phyloP scores from a whole-genome alignment of 2,888 invertebrate species.

The Agriopis marginaria region DNA sequence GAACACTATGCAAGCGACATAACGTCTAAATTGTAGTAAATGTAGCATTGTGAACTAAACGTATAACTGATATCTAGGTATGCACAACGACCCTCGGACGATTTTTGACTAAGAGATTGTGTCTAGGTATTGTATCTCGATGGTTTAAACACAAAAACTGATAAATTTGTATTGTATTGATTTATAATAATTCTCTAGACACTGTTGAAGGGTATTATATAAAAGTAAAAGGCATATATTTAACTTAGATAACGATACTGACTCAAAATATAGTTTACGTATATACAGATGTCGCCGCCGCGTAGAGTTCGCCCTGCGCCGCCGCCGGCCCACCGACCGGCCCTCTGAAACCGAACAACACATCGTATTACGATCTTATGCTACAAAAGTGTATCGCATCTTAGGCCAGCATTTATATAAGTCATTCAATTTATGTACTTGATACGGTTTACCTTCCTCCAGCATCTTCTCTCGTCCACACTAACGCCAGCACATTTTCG shows the following conservation, averaged over 20 bases:
- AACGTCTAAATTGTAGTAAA: too few species aligned
- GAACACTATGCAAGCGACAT: too few species aligned
- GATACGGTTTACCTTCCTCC: constrained; percentile 14
- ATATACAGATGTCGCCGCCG: constrained; percentile 21
- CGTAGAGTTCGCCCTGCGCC: background rate
- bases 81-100: too few species aligned
- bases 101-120: too few species aligned
- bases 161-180: too few species aligned
- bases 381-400: background rate
- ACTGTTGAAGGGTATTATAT: constrained; percentile 2
- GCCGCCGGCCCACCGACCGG: background rate
- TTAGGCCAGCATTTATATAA: background rate
- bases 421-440: background rate
- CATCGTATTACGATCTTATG: background rate
- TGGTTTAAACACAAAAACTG: too few species aligned
- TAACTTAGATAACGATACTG: background rate
- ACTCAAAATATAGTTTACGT: constrained; percentile 23
- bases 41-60: too few species aligned
- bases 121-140: too few species aligned
- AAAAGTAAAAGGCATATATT: constrained; percentile 10
- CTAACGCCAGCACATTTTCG: background rate
- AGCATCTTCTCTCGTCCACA: background rate
- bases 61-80: too few species aligned
- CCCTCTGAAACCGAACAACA: constrained; percentile 6
- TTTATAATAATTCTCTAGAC: background rate